Evolutionary conservation across 2,888 invertebrate genomes (phyloP).

Genomic region (Lathronympha strigana): DNA sequence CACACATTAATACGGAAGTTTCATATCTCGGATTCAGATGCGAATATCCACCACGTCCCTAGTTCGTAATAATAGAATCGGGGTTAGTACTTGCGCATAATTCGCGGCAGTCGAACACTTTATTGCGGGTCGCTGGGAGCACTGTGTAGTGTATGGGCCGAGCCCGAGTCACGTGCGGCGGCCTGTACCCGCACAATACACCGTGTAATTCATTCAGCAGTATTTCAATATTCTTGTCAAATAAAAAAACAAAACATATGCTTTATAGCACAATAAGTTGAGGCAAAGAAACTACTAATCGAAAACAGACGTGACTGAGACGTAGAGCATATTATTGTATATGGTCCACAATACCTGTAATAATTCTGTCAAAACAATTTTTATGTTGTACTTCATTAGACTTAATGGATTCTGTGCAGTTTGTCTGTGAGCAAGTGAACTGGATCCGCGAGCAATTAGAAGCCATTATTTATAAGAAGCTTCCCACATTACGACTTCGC

Average conservation of each 20-base stretch:
- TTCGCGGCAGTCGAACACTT: constrained; percentile 28
- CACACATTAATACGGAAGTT: too few species aligned
- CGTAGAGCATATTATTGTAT: neutral
- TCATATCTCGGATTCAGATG: too few species aligned
- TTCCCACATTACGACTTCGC: constrained; percentile 32
- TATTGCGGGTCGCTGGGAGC: constrained; percentile 36
- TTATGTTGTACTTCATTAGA: neutral
- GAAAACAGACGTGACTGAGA: constrained; percentile 7
- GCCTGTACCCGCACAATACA: constrained; percentile 33
- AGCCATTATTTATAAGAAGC: constrained; percentile 22
- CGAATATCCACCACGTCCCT: too few species aligned
- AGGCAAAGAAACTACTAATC: constrained; percentile 17
- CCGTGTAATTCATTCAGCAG: constrained; percentile 39
- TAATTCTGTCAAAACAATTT: neutral
- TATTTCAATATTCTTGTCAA: constrained; percentile 29
- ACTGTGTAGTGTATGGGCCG: too few species aligned
- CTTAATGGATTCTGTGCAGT: neutral
- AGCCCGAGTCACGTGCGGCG: constrained; percentile 41
- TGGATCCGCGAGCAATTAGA: constrained; percentile 14
- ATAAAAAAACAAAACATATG: constrained; percentile 35
- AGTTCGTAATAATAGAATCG: constrained; percentile 20
- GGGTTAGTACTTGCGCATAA: constrained; percentile 33
- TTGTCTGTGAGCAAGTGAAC: neutral
- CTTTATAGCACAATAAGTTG: constrained; percentile 15
- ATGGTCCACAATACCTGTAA: neutral